Evolutionary conservation across 2,888 invertebrate genomes (phyloP).

Genomic region (Nephrotoma appendiculata): DNA sequence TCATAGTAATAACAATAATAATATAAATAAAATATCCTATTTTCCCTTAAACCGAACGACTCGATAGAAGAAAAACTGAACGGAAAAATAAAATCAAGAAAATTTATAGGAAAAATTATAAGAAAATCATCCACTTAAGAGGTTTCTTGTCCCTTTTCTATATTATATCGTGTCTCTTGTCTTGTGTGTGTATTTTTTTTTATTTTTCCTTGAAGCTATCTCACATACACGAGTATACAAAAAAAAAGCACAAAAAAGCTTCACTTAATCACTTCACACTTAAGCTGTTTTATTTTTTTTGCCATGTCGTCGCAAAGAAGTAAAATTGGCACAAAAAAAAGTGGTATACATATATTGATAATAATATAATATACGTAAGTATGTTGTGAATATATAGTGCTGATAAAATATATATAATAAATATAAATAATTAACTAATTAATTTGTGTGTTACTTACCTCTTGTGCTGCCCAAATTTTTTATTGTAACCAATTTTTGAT

Average conservation of each 20-base stretch:
- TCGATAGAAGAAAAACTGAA: not conserved
- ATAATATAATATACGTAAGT: not conserved
- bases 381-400: not conserved
- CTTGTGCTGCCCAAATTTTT: constrained; percentile 1
- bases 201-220: not conserved
- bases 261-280: not conserved
- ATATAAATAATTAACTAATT: not conserved
- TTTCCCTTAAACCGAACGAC: not conserved
- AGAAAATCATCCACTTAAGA: not conserved
- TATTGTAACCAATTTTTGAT: constrained; percentile 2
- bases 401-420: not conserved
- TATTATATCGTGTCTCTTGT: not conserved
- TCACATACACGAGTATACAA: not conserved
- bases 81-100: not conserved
- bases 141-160: not conserved
- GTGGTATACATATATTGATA: not conserved
- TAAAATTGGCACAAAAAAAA: not conserved
- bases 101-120: not conserved
- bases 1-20: not conserved
- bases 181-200: not conserved
- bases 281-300: not conserved
- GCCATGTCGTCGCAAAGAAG: not conserved
- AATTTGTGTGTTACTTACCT: not conserved
- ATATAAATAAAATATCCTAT: not conserved
- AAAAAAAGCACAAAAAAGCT: not conserved